These are phyloP conservation scores for Drosophila jambulina DNA, from an alignment of 1,140 invertebrate species.

Conservation along the genomic window DNA sequence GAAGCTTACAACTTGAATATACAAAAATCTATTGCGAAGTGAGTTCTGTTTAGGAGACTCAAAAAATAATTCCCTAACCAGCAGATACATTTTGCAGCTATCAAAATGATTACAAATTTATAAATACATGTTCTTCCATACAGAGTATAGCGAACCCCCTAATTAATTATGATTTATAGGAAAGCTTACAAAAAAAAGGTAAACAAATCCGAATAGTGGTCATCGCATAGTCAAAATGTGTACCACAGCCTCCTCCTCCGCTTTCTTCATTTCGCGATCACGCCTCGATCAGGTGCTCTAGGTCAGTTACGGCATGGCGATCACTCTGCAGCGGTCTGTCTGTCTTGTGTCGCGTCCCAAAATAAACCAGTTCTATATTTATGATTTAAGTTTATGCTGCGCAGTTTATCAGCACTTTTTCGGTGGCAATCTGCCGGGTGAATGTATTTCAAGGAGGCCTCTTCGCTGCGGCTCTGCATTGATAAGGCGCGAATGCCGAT, in stretches of 20 bases:
- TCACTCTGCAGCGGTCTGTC: constrained; percentile 22
- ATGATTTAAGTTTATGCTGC: constrained; percentile 77
- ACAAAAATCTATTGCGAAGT: background rate
- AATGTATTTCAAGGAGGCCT: constrained; percentile 2
- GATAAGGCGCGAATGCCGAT: constrained; percentile 46
- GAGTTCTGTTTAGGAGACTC: background rate
- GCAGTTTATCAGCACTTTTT: constrained; percentile 65
- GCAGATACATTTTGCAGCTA: background rate
- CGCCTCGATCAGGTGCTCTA: constrained; percentile 75
- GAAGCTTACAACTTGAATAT: background rate
- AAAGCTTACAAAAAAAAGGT: constrained; percentile 4
- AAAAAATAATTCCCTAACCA: background rate
- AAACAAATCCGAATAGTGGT: constrained; percentile 32
- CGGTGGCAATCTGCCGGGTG: constrained; percentile 12
- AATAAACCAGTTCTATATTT: constrained; percentile 77
- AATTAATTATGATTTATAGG: constrained; percentile 23
- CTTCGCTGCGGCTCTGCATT: constrained; percentile 38
- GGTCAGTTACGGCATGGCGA: constrained; percentile 74
- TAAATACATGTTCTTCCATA: background rate
- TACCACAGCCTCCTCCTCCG: background rate
- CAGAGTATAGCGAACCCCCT: background rate
- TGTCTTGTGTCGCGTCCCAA: constrained; percentile 45
- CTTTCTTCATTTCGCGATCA: constrained; percentile 60
- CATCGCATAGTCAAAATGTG: constrained; percentile 13
- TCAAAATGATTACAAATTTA: background rate